Percentiles rank a stretch among this genome's conserved stretches.
phyloP scores from a whole-genome alignment of 2,888 invertebrate genomes.

The Blastobasis lacticolella region DNA sequence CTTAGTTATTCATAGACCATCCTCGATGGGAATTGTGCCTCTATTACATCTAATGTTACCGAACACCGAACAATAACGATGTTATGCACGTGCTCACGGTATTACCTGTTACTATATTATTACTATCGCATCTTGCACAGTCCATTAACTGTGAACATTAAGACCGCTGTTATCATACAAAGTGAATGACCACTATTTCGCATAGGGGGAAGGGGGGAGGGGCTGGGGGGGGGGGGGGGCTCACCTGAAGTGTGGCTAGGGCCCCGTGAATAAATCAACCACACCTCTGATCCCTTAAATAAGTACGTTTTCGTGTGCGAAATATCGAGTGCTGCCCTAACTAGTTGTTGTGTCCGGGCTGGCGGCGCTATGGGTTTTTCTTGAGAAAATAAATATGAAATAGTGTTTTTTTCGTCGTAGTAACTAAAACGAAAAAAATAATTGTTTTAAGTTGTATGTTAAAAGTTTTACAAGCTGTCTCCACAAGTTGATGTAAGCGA shows the following conservation, averaged over 20 bases:
- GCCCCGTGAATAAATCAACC: conserved; percentile 60
- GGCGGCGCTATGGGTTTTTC: conserved; percentile 12
- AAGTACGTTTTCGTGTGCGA: conserved; percentile 64
- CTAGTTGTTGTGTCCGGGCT: conserved; percentile 11
- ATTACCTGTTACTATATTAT: neutral
- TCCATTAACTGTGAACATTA: conserved; percentile 15
- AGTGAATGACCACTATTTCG: conserved; percentile 16
- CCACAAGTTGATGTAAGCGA: no score
- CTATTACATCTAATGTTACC: no score
- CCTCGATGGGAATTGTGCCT: no score
- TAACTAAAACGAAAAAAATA: no score
- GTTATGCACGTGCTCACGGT: no score
- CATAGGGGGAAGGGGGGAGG: conserved; percentile 15
- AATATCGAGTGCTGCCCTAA: conserved; percentile 45
- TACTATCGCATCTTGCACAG: conserved; percentile 13
- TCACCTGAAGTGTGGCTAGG: neutral
- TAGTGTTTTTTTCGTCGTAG: neutral
- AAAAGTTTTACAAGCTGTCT: no score
- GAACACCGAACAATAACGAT: no score
- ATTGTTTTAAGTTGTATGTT: no score
- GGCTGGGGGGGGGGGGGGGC: conserved; percentile 3
- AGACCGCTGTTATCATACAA: conserved; percentile 11
- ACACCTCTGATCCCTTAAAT: conserved; percentile 68
- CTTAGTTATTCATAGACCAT: no score
- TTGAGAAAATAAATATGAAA: conserved; percentile 6